Conservation (phyloP, 1,140 invertebrate genomes). For the Chionoecetes opilio region DNA sequence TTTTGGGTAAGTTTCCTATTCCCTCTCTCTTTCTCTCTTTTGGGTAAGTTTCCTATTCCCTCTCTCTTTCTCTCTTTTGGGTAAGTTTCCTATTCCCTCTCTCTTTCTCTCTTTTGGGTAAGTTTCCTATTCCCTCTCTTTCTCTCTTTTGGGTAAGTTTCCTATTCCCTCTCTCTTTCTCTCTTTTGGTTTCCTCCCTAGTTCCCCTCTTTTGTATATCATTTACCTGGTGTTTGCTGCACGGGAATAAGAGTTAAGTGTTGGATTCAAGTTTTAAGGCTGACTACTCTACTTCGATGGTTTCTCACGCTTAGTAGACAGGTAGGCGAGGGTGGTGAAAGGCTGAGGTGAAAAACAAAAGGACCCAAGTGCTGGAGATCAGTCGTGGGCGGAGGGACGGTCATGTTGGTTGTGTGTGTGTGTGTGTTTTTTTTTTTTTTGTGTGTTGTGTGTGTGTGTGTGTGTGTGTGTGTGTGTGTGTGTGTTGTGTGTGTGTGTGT, state of each 20-base stretch:
- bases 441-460: conserved; percentile 42
- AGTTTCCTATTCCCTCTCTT: no score
- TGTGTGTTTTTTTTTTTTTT: no score
- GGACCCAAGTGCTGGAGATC: neutral
- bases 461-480: conserved; percentile 53
- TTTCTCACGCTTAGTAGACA: neutral
- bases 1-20: no score
- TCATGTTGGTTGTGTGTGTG: conserved; percentile 48
- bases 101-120: neutral
- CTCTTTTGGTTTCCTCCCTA: neutral
- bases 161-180: neutral
- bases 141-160: no score
- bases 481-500: conserved; percentile 55
- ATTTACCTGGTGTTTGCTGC: neutral
- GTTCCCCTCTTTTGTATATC: neutral
- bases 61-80: neutral
- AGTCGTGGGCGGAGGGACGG: neutral
- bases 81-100: no score
- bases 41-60: no score
- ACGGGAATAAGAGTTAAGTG: neutral
- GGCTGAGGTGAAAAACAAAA: neutral
- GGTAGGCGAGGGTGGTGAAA: neutral
- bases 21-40: neutral
- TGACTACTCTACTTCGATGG: neutral
- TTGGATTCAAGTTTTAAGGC: neutral